phyloP scores from a whole-genome alignment of 2,888 invertebrate genomes.

The Phaedon cochleariae region DNA sequence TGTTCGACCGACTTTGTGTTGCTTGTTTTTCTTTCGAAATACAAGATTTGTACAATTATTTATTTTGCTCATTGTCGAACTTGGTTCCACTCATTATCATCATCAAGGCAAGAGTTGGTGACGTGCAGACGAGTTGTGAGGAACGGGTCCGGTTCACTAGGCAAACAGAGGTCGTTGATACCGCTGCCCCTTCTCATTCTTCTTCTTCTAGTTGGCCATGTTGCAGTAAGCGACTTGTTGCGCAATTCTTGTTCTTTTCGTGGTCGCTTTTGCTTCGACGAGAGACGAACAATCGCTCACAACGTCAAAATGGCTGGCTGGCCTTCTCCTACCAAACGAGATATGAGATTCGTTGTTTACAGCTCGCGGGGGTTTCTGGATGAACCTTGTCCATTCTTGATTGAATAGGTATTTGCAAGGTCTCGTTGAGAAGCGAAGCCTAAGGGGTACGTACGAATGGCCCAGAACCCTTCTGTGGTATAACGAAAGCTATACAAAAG shows the following conservation, averaged over 20 bases:
- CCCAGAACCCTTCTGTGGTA: too few relatives aligned
- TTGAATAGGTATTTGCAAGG: too few relatives aligned
- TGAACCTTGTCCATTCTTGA: too few relatives aligned
- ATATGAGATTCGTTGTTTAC: too few relatives aligned
- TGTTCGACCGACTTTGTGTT: too few relatives aligned
- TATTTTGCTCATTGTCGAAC: too few relatives aligned
- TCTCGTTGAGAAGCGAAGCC: too few relatives aligned
- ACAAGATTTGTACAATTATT: too few relatives aligned
- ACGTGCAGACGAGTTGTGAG: slow-evolving; percentile 43
- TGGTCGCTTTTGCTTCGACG: background rate
- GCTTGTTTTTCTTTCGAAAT: too few relatives aligned
- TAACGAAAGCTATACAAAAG: too few relatives aligned
- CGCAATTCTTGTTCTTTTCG: slow-evolving; percentile 22
- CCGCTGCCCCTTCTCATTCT: slow-evolving; percentile 30
- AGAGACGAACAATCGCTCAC: background rate
- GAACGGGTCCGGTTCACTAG: slow-evolving; percentile 63
- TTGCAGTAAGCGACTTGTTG: slow-evolving; percentile 5
- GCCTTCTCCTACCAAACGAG: background rate
- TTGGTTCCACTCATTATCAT: background rate
- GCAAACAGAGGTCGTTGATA: slow-evolving; percentile 63
- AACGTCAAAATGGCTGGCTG: background rate
- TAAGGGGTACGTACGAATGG: too few relatives aligned
- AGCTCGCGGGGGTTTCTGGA: too few relatives aligned
- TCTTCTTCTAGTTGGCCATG: background rate
- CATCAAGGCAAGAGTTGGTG: slow-evolving; percentile 25